Percentiles rank a stretch among this genome's conserved stretches.
phyloP scores from a whole-genome alignment of 2,113 vertebrate species.

The Cephalophus harveyi region DNA sequence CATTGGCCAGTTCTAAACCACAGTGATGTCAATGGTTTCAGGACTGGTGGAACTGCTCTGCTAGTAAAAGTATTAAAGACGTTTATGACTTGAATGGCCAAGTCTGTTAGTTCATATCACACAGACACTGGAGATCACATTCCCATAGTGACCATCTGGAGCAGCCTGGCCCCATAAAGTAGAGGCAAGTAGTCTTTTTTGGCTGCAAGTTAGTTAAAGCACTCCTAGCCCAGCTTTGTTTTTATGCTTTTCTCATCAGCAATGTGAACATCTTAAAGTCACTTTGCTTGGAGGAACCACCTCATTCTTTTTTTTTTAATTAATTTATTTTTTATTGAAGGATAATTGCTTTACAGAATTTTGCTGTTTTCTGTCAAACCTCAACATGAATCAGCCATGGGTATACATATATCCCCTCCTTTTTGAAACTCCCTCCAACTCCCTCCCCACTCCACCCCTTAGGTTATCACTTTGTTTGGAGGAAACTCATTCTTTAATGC shows the following conservation, averaged over 20 bases:
- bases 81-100: background rate
- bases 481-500: constrained; percentile 1
- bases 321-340: background rate
- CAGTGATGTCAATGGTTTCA: background rate
- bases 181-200: background rate
- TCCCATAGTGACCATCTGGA: background rate
- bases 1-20: background rate
- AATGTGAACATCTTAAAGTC: background rate
- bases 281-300: background rate
- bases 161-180: background rate
- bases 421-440: background rate
- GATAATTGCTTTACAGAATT: background rate
- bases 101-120: background rate
- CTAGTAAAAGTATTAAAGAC: background rate
- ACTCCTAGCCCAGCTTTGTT: background rate
- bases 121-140: background rate
- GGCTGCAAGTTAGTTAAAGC: background rate
- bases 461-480: background rate
- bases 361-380: background rate
- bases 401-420: background rate
- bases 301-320: background rate
- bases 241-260: background rate
- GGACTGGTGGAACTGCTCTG: background rate
- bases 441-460: background rate
- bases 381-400: background rate